A percentile compares a stretch with the other conserved stretches of the same genome.
These are phyloP conservation scores for Phenacoccus solenopsis DNA, from an alignment of 1,140 invertebrate genomes.

Conservation along the genomic window DNA sequence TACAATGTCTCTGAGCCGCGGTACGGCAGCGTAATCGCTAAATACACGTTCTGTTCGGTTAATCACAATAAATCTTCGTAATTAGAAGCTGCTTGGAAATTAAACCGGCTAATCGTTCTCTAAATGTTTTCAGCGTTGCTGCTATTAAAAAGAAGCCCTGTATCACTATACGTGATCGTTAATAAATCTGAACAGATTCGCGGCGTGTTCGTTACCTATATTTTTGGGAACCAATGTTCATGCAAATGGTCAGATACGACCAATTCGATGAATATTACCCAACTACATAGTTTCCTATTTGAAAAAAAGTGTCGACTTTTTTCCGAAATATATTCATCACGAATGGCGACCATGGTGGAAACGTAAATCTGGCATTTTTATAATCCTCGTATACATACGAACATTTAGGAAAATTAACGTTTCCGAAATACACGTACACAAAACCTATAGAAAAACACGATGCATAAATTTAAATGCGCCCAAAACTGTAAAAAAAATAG, in stretches of 20 bases:
- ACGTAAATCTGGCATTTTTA: background rate
- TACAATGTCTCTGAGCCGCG: background rate
- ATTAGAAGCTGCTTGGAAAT: background rate
- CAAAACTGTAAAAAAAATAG: no score
- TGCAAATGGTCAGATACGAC: no score
- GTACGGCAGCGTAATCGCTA: background rate
- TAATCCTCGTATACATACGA: background rate
- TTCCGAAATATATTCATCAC: no score
- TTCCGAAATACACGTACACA: background rate
- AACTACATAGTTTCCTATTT: no score
- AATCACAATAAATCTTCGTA: background rate
- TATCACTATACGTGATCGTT: no score
- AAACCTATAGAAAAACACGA: background rate
- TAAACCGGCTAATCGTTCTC: background rate
- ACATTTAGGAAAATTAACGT: background rate
- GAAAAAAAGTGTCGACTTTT: no score
- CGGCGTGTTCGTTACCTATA: no score
- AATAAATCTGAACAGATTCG: no score
- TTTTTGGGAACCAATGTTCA: no score
- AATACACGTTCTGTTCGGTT: background rate
- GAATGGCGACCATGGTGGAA: no score
- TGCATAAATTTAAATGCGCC: background rate
- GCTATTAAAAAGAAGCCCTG: no score
- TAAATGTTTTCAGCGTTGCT: background rate
- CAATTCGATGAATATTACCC: no score